Base-by-base conservation (phyloP, 2,888 invertebrate species). In the Chaetogeoica ovagalla region DNA sequence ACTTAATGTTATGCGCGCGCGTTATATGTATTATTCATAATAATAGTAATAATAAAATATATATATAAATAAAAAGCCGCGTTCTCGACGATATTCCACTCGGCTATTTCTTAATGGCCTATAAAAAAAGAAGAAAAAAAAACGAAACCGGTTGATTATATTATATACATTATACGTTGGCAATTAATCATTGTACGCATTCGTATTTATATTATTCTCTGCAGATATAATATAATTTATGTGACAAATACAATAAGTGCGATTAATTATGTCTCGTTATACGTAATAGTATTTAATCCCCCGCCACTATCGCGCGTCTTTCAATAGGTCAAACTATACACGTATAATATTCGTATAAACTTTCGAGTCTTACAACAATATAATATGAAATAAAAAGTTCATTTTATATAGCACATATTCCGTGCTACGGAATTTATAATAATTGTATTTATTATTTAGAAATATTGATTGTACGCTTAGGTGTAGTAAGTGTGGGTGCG, bases 21-120 rank as follows among this genome's bases (percentile, higher is more conserved):
- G 15, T 65, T 48, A 57, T 72, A 75, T 75, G 74, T 19, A 57
- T 75, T 57, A 75, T 75, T 75, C 65, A 74, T 66, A 75, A 57
- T 43, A 75, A 66, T 57, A 17, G 4, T 30, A 30, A 30, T 30
- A 30, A 30, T 30, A 30, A 30, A 2, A 30, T 30, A 30, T 30
- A 30, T 30, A 30, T 30, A 30, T 30, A 30, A 2, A 30, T 17
- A 73, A 74, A 72, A 66, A 65, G 65, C 55, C 23, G 9, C 39
- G 23, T 9, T 21, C 13, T 55, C 5, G 30, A 30, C 30, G 19
- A 65, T 43, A 43, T 66, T 75, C 74, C 43, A 23, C 19, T 65
- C 7, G 7, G 43, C 4, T 43, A 43, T 7, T 43, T 1, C 23
- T 63, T 23, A 75, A 75, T 43, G 23, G 23, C 23, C 39, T 39